phyloP scores from a whole-genome alignment of 2,888 invertebrate genomes.

The Eledone cirrhosa region DNA sequence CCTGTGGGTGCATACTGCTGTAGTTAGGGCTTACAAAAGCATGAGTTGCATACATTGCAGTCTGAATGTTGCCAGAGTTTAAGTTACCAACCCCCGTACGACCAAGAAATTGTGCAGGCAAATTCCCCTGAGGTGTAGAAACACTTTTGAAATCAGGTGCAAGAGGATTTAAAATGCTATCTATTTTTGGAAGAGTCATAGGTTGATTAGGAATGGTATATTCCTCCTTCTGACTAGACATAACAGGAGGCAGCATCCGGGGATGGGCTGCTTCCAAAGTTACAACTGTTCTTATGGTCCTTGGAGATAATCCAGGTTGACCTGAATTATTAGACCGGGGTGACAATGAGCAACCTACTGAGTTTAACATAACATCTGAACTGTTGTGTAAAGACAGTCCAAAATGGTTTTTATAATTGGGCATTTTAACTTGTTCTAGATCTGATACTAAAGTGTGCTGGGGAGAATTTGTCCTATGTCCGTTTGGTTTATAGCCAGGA shows the following conservation, averaged over 20 bases:
- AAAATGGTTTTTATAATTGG: slow-evolving; percentile 80
- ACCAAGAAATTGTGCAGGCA: slow-evolving; percentile 21
- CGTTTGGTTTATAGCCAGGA: slow-evolving; percentile 63
- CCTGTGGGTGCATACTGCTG: slow-evolving; percentile 7
- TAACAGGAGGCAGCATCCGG: slow-evolving; percentile 27
- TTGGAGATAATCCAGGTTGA: slow-evolving; percentile 41
- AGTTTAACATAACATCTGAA: slow-evolving; percentile 25
- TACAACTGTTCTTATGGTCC: slow-evolving; percentile 38
- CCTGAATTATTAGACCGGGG: slow-evolving; percentile 49
- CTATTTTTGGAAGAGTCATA: slow-evolving; percentile 66
- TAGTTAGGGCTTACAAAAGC: not conserved
- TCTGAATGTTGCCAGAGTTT: slow-evolving; percentile 1
- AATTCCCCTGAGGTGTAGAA: slow-evolving; percentile 30
- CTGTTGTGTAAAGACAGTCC: slow-evolving; percentile 40
- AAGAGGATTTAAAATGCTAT: slow-evolving; percentile 78
- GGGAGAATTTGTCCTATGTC: slow-evolving; percentile 40
- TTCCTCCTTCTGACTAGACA: slow-evolving; percentile 56
- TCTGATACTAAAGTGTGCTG: slow-evolving; percentile 33
- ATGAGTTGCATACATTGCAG: slow-evolving; percentile 18
- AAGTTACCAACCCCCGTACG: slow-evolving; percentile 15
- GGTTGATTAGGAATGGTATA: slow-evolving; percentile 63
- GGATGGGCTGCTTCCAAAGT: slow-evolving; percentile 13
- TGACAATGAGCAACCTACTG: slow-evolving; percentile 44
- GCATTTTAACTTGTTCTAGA: slow-evolving; percentile 77
- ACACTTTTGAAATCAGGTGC: slow-evolving; percentile 77